Evolutionary conservation across 2,888 invertebrate genomes (phyloP).

Genomic region (Hymenopus coronatus): DNA sequence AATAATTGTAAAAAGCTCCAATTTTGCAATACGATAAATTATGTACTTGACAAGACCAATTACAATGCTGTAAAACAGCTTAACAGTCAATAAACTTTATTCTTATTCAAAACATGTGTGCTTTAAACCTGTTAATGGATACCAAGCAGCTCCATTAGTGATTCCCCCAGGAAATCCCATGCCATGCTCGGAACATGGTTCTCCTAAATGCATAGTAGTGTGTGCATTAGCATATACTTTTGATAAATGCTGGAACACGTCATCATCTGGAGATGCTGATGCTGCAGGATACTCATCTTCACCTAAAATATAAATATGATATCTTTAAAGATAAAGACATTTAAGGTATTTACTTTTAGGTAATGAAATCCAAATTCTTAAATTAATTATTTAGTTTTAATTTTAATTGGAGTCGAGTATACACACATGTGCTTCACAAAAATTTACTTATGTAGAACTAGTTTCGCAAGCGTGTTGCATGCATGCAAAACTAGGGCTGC

Average conservation of each 20-base stretch:
- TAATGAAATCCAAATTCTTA: too few species aligned
- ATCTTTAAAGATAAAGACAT: background rate
- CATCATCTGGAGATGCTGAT: conserved; percentile 87
- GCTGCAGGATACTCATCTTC: conserved; percentile 46
- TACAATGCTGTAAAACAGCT: background rate
- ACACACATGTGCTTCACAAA: too few species aligned
- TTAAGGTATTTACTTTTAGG: too few species aligned
- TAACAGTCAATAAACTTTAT: background rate
- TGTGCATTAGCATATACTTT: conserved; percentile 83
- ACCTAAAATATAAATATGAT: background rate
- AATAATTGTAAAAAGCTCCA: too few species aligned
- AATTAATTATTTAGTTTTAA: too few species aligned
- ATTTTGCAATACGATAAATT: too few species aligned
- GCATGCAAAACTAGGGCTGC: too few species aligned
- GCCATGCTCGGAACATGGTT: conserved; percentile 58
- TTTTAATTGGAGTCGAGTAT: too few species aligned
- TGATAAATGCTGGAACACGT: conserved; percentile 84
- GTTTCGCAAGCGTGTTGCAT: too few species aligned
- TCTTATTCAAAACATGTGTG: too few species aligned
- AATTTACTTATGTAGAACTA: too few species aligned
- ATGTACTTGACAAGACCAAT: too few species aligned
- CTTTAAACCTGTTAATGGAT: conserved; percentile 70
- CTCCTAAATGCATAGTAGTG: conserved; percentile 82
- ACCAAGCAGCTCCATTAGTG: conserved; percentile 94
- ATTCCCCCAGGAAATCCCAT: conserved; percentile 76